phyloP scores from a whole-genome alignment of 2,797 vertebrate species.

The Falco columbarius region DNA sequence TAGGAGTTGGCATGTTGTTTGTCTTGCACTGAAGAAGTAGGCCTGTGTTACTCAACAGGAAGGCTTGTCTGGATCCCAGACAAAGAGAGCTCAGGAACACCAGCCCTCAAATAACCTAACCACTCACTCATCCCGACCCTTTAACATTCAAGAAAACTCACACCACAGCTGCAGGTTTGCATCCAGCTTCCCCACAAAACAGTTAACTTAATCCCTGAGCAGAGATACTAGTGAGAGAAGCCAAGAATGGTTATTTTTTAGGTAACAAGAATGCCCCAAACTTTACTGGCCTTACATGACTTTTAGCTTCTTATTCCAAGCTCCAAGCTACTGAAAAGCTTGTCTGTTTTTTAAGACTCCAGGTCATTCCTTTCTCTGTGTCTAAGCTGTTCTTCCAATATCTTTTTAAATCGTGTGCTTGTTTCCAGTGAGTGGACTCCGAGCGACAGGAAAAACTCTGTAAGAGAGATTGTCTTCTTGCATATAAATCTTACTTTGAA shows the following conservation, averaged over 20 bases:
- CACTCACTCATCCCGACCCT: not conserved
- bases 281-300: conserved; percentile 34
- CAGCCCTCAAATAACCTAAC: conserved; percentile 74
- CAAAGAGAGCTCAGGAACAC: conserved; percentile 55
- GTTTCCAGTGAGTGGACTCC: conserved; percentile 22
- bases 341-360: conserved; percentile 33
- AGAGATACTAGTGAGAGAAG: not conserved
- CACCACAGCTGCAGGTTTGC: conserved; percentile 8
- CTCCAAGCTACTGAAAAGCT: conserved; percentile 47
- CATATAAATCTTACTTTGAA: conserved; percentile 49
- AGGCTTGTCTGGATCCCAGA: conserved; percentile 52
- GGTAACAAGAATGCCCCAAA: conserved; percentile 11
- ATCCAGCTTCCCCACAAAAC: conserved; percentile 37
- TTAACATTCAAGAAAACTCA: not conserved
- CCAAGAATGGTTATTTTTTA: conserved; percentile 21
- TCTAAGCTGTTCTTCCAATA: conserved; percentile 40
- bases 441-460: conserved; percentile 33
- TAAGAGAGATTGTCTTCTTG: conserved; percentile 47
- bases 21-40: conserved; percentile 59
- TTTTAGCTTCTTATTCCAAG: conserved; percentile 22
- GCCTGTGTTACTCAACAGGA: conserved; percentile 73
- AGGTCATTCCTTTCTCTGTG: conserved; percentile 34
- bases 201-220: conserved; percentile 33
- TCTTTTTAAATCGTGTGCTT: conserved; percentile 7
- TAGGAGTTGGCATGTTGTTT: conserved; percentile 68